Base-by-base conservation (phyloP, 2,113 vertebrate genomes). In the Bujurquina vittata region DNA sequence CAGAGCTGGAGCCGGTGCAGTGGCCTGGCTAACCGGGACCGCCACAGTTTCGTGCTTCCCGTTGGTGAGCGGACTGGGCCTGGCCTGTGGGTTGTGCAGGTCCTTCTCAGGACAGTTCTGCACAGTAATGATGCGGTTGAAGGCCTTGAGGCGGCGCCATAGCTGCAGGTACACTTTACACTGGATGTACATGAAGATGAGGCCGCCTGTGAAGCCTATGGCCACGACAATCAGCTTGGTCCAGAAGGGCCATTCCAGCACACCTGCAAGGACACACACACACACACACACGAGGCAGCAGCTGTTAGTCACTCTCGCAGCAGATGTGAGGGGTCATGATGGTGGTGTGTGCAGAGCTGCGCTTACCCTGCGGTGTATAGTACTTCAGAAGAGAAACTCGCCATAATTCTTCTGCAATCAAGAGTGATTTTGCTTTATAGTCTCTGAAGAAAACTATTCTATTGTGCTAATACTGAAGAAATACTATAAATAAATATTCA, bases 121-220 rank as follows among this genome's bases (percentile, higher is more conserved):
- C 89, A 99, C 98, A 31, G 98, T 99, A 92, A 99, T 98, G 77
- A 99, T 97, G 75, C 98, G 96, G 94, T 99, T 99, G 93, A 98
- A 99, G 85, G 98, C 98, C 92, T 99, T 99, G 85, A 99, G 92
- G 88, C 98, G 95, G 87, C 97, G 96, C 98, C 98, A 99, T 85
- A 99, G 93, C 91, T 99, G 98, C 75, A 98, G 93, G 2, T 99
- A 99, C 79, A 99, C 96, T 92, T 98, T 99, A 83, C 97, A 97
- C 91, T 99, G 98, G 75, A 99, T 97, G 0, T 99, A 98, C 98
- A 99, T 99, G 95, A 99, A 99, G 94, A 99, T 96, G 37, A 99
- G 95, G 75, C 98, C 98, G 1, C 98, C 97, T 0, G 96, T 96
- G 93, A 98, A 97, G 84, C 97, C 97, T 23, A 98, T 97, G 84